Evolutionary conservation across 2,797 vertebrate species (phyloP), one percentile per base, ranked within the genome.

Genomic region (Labroides dimidiatus): DNA sequence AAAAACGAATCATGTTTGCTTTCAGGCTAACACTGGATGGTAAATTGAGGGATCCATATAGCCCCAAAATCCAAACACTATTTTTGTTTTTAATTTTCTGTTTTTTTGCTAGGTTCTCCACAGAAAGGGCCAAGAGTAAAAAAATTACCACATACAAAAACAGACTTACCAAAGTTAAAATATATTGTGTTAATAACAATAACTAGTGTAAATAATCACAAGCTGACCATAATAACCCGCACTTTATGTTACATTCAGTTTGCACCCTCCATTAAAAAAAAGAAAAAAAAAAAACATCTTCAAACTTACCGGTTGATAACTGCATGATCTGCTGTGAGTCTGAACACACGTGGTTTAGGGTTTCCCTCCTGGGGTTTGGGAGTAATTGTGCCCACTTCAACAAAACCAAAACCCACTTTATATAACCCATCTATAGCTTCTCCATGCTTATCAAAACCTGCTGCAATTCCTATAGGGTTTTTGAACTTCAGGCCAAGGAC

Each of bases 401-500:
- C 98, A 24, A 99, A 99, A 63, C 98, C 97, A 59, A 99, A 99
- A 9, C 98, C 98, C 87, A 98, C 80, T 78, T 93, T 94, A 76
- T 93, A 98, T 36, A 99, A 94, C 16, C 96, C 97, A 0, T 99
- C 97, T 72, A 98, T 92, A 0, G 97, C 98, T 78, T 99, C 96
- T 0, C 93, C 96, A 0, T 99, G 91, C 82, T 99, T 99, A 89
- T 99, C 98, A 11, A 99, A 99, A n/a, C 98, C 98, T 0, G 98
- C 98, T 0, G 98, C 98, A 37, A 99, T 92, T 4, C 98, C 98
- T 59, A 99, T 54, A 0, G 98, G 98, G 83, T 99, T 99, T 88
- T 89, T 84, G 87, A 99, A 99, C 33, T 85, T 94, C 37, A 85
- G 91, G 30, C 98, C 97, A 1, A 99, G 78, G 19, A 96, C 91